These are phyloP conservation scores for Drosophila flavopinicola DNA, from an alignment of 2,888 invertebrate genomes.

Conservation along the genomic window DNA sequence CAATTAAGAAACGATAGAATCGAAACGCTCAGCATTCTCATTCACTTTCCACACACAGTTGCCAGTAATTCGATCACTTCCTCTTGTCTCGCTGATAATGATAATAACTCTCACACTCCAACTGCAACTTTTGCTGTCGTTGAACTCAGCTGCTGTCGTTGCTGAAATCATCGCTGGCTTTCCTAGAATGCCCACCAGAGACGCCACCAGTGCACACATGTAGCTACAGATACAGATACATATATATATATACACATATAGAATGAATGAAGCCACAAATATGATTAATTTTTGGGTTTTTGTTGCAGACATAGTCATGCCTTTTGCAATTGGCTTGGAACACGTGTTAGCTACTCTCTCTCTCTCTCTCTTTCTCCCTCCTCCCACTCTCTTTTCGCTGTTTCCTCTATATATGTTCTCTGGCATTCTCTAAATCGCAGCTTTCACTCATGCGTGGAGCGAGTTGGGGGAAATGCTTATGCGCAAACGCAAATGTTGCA, in stretches of 20 bases:
- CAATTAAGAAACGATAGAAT: constrained; percentile 38
- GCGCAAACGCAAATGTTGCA: constrained; percentile 78
- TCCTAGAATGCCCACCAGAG: constrained; percentile 59
- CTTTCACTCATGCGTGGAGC: constrained; percentile 76
- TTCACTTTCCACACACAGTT: constrained; percentile 29
- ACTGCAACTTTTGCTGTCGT: constrained; percentile 39
- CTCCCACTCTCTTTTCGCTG: not conserved
- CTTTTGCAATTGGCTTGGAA: constrained; percentile 71
- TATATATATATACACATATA: not conserved
- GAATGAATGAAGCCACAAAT: constrained; percentile 52
- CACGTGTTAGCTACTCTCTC: constrained; percentile 64
- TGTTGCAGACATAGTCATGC: constrained; percentile 51
- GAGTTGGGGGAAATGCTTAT: constrained; percentile 62
- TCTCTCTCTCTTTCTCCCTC: not conserved
- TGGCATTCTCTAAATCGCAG: constrained; percentile 69
- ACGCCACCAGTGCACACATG: constrained; percentile 20
- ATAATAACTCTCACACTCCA: constrained; percentile 43
- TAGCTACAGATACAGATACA: constrained; percentile 1
- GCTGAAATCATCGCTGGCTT: constrained; percentile 45
- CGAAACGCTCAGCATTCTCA: constrained; percentile 25
- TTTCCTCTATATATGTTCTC: constrained; percentile 11
- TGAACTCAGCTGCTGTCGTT: constrained; percentile 33
- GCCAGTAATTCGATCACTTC: constrained; percentile 57
- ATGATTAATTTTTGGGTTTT: constrained; percentile 70
- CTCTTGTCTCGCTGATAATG: constrained; percentile 59